Percentiles rank a stretch among this genome's conserved stretches.
These are phyloP conservation scores for Alouatta palliata DNA, from an alignment of 2,113 vertebrate species.

Conservation along the genomic window DNA sequence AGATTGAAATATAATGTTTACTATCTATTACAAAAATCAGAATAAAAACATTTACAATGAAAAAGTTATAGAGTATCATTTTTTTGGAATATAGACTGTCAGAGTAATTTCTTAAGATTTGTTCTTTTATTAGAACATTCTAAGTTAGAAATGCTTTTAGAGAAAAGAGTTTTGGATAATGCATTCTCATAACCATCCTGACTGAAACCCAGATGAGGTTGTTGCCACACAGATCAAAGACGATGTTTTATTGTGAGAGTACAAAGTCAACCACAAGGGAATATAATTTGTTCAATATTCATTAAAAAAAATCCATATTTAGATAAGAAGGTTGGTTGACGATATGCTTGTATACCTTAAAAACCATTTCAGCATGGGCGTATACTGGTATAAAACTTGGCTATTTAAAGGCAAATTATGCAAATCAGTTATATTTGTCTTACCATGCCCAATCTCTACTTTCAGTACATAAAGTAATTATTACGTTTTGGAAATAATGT, in stretches of 20 bases:
- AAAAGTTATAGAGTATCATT: not conserved
- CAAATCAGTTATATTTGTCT: not conserved
- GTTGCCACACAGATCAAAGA: not conserved
- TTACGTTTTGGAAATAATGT: not conserved
- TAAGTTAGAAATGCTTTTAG: slow-evolving; percentile 23
- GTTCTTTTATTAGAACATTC: slow-evolving; percentile 8
- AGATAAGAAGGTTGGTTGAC: not conserved
- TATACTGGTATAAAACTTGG: not conserved
- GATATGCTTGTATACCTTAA: not conserved
- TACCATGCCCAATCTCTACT: not conserved
- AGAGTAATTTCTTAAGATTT: not conserved
- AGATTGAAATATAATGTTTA: slow-evolving; percentile 43
- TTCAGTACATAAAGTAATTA: not conserved
- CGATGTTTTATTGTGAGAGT: not conserved
- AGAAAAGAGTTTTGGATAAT: not conserved
- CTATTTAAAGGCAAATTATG: not conserved
- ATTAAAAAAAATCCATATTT: slow-evolving; percentile 15
- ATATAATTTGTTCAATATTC: not conserved
- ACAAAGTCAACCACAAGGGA: not conserved
- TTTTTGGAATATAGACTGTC: not conserved
- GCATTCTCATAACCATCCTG: not conserved
- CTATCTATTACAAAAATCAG: slow-evolving; percentile 10
- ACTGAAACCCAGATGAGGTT: not conserved
- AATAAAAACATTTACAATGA: slow-evolving; percentile 44
- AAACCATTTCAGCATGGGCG: not conserved